Conservation (phyloP, 2,888 invertebrate species). For the Crepidodera aurea region DNA sequence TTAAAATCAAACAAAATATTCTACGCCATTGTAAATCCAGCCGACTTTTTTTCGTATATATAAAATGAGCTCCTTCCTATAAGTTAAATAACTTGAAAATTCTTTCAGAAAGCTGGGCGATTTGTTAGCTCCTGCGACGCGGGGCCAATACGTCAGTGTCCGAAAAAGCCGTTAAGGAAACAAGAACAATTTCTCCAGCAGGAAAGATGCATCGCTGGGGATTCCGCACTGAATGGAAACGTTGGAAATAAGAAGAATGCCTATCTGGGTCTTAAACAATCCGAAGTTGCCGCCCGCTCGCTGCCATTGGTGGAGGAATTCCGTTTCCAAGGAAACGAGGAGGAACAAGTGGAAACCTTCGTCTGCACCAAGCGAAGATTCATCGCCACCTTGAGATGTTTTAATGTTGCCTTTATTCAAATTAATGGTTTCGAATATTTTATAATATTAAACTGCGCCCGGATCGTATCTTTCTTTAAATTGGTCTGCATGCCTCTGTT, state of each 20-base stretch:
- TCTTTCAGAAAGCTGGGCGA: slow-evolving; percentile 36
- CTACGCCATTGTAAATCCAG: no score
- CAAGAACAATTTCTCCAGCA: slow-evolving; percentile 59
- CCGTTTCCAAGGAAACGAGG: slow-evolving; percentile 61
- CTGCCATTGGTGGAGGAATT: slow-evolving; percentile 59
- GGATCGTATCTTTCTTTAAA: slow-evolving; percentile 57
- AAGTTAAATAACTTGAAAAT: slow-evolving; percentile 19
- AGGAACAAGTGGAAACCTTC: slow-evolving; percentile 58
- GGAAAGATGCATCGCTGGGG: slow-evolving; percentile 59
- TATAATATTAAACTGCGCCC: slow-evolving; percentile 58
- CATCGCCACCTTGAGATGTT: slow-evolving; percentile 63
- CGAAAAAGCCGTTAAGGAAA: slow-evolving; percentile 58
- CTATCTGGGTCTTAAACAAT: slow-evolving; percentile 59
- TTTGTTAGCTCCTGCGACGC: slow-evolving; percentile 36
- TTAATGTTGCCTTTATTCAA: slow-evolving; percentile 63
- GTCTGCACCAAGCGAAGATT: slow-evolving; percentile 56
- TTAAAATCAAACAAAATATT: no score
- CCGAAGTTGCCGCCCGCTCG: slow-evolving; percentile 58
- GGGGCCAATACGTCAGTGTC: slow-evolving; percentile 55
- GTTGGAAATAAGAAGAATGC: slow-evolving; percentile 55
- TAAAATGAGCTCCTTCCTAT: no score
- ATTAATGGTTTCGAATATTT: slow-evolving; percentile 61
- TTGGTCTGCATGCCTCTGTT: slow-evolving; percentile 52
- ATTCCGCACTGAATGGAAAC: slow-evolving; percentile 59
- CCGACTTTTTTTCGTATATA: no score